Evolutionary conservation across 1,140 invertebrate genomes (phyloP).

Genomic region (Drosophila persimilis): DNA sequence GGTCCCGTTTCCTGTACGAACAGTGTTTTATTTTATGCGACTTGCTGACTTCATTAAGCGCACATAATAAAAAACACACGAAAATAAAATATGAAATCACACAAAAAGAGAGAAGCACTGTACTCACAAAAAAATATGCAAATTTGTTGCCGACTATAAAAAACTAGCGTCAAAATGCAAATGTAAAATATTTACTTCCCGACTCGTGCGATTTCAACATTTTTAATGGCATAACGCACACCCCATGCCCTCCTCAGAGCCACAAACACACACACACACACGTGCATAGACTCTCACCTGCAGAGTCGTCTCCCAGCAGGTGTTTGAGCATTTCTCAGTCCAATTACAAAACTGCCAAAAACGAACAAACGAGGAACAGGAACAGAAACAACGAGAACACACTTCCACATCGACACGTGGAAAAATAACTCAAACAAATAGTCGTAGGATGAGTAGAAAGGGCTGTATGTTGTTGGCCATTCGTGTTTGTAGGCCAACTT

Average conservation of each 20-base stretch:
- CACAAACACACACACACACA: conserved; percentile 2
- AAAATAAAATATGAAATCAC: conserved; percentile 52
- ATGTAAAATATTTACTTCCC: conserved; percentile 79
- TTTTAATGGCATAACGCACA: conserved; percentile 68
- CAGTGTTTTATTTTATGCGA: conserved; percentile 39
- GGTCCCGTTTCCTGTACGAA: conserved; percentile 36
- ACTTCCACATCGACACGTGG: too few species aligned
- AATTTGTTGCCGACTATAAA: conserved; percentile 63
- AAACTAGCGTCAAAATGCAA: conserved; percentile 79
- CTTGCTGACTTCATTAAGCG: conserved; percentile 72
- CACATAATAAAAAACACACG: conserved; percentile 49
- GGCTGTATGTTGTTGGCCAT: conserved; percentile 16
- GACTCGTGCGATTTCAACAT: conserved; percentile 73
- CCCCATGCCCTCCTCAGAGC: conserved; percentile 3
- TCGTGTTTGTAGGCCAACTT: conserved; percentile 74
- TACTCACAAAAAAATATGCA: conserved; percentile 63
- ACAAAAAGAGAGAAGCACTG: conserved; percentile 21
- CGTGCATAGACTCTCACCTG: conserved; percentile 9
- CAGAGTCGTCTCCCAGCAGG: conserved; percentile 49
- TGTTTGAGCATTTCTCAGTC: conserved; percentile 67
- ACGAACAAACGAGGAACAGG: conserved; percentile 27
- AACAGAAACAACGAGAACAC: conserved; percentile 1
- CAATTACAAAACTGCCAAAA: conserved; percentile 73
- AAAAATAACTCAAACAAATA: conserved; percentile 6
- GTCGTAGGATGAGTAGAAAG: conserved; percentile 1